Evolutionary conservation across 2,888 invertebrate genomes (phyloP).

Genomic region (Acronicta aceris): DNA sequence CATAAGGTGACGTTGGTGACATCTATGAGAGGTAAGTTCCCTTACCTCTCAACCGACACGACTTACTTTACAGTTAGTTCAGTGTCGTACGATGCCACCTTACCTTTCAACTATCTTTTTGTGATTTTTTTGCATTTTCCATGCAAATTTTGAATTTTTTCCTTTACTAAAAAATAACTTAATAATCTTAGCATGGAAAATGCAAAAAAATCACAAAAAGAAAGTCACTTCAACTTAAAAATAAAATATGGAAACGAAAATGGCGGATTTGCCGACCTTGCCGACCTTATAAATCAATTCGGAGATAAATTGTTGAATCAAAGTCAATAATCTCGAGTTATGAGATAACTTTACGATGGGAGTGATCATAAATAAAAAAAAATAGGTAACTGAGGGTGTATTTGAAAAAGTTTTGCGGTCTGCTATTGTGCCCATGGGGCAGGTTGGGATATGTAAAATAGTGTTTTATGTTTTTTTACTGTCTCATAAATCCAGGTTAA

Average conservation of each 20-base stretch:
- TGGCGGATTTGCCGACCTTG: conserved; percentile 2
- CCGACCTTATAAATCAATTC: conserved; percentile 45
- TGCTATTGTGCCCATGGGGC: conserved; percentile 11
- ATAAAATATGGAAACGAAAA: conserved; percentile 33
- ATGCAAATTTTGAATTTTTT: no score
- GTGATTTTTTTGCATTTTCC: no score
- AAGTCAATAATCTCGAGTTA: conserved; percentile 56
- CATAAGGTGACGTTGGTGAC: no score
- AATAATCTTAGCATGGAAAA: no score
- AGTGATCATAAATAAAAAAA: conserved; percentile 50
- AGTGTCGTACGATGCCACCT: no score
- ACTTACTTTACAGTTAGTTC: no score
- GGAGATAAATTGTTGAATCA: conserved; percentile 53
- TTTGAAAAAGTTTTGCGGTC: conserved; percentile 15
- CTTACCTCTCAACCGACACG: no score
- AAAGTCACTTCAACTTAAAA: conserved; percentile 22
- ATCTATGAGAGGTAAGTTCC: no score
- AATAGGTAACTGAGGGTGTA: conserved; percentile 25
- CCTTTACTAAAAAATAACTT: no score
- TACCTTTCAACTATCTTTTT: no score
- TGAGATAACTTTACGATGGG: conserved; percentile 49
- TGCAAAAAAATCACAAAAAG: conserved; percentile 17
- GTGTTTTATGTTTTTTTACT: no score
- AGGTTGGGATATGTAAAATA: conserved; percentile 2
- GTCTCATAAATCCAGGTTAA: no score